Percentiles rank a stretch among this genome's conserved stretches.
phyloP scores from a whole-genome alignment of 1,140 invertebrate genomes.

The Chrysoperla carnea region DNA sequence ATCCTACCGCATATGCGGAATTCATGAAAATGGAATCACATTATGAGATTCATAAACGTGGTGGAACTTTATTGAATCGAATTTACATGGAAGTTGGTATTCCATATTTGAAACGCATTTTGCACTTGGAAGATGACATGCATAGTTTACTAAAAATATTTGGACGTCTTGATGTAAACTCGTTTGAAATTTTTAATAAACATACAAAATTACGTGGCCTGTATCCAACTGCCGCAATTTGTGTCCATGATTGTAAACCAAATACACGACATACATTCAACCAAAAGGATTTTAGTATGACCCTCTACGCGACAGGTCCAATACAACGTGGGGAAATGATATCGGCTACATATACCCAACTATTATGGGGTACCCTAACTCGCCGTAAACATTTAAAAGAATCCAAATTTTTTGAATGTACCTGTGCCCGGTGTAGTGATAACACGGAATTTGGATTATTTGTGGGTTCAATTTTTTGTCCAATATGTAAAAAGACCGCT shows the following conservation, averaged over 20 bases:
- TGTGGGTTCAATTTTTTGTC: slow-evolving; percentile 40
- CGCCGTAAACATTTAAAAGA: slow-evolving; percentile 36
- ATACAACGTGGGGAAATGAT: slow-evolving; percentile 44
- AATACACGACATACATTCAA: slow-evolving; percentile 41
- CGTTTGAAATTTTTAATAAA: slow-evolving; percentile 34
- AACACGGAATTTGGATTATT: slow-evolving; percentile 41
- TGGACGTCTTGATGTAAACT: slow-evolving; percentile 46
- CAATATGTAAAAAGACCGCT: slow-evolving; percentile 26
- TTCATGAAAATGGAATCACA: slow-evolving; percentile 37
- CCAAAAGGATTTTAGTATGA: slow-evolving; percentile 16
- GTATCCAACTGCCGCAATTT: slow-evolving; percentile 37
- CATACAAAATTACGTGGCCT: slow-evolving; percentile 33
- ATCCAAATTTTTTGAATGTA: slow-evolving; percentile 45
- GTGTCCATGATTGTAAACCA: slow-evolving; percentile 43
- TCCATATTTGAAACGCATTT: slow-evolving; percentile 35
- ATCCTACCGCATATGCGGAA: slow-evolving; percentile 25
- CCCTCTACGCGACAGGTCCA: slow-evolving; percentile 31
- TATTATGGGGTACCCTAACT: slow-evolving; percentile 41
- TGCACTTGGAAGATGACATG: slow-evolving; percentile 31
- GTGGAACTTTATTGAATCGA: slow-evolving; percentile 6
- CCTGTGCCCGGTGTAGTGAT: slow-evolving; percentile 39
- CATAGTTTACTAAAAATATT: slow-evolving; percentile 42
- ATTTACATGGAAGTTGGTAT: slow-evolving; percentile 37
- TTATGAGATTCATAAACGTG: slow-evolving; percentile 19
- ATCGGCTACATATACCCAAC: slow-evolving; percentile 44